Percentiles rank a stretch among this genome's conserved stretches.
Conservation (phyloP, 2,888 invertebrate species). For the Reticulitermes lucifugus region DNA sequence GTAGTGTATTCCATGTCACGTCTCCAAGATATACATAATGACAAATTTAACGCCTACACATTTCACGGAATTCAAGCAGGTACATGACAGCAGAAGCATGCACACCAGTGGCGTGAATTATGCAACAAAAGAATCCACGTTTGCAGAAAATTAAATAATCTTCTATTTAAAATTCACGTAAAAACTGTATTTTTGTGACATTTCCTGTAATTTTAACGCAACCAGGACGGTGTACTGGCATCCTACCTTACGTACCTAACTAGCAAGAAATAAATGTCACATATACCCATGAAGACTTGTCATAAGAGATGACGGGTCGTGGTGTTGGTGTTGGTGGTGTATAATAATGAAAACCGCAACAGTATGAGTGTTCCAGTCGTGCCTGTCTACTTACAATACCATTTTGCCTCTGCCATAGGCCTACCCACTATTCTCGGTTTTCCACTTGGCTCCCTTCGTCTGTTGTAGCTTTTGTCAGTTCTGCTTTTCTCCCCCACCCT, state of each 20-base stretch:
- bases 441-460: conserved; percentile 3
- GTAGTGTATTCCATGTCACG: too few species aligned
- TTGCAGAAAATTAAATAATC: background rate
- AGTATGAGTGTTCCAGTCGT: background rate
- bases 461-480: conserved; percentile 17
- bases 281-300: background rate
- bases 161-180: background rate
- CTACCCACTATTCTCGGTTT: background rate
- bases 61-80: too few species aligned
- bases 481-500: background rate
- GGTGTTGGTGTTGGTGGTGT: background rate
- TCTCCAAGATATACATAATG: too few species aligned
- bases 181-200: too few species aligned
- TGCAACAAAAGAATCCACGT: background rate
- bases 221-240: background rate
- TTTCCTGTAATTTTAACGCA: background rate
- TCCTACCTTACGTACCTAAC: background rate
- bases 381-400: conserved; percentile 20
- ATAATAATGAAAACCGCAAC: conserved; percentile 3
- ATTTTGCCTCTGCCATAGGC: background rate
- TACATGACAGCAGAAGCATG: too few species aligned
- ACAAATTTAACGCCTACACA: too few species aligned
- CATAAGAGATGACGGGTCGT: background rate
- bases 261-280: background rate
- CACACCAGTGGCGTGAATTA: too few species aligned